phyloP scores from a whole-genome alignment of 1,140 invertebrate species.

The Anoplolepis gracilipes region DNA sequence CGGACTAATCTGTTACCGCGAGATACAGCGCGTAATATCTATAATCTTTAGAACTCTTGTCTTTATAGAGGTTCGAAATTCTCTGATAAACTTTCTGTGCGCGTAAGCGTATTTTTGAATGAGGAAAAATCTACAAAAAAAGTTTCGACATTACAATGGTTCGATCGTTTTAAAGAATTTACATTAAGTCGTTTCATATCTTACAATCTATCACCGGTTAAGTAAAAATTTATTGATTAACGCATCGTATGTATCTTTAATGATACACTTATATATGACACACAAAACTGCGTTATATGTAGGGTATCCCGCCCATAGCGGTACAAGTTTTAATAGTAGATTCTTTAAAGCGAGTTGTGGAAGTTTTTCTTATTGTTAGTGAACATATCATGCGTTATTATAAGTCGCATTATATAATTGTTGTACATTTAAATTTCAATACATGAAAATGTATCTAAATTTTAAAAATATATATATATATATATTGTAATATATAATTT shows the following conservation, averaged over 20 bases:
- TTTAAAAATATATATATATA: not conserved
- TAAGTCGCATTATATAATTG: not conserved
- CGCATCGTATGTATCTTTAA: not conserved
- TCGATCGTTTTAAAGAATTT: slow-evolving; percentile 48
- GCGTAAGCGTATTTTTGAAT: not conserved
- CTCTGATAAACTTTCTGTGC: slow-evolving; percentile 31
- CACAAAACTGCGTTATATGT: not conserved
- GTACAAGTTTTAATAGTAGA: not conserved
- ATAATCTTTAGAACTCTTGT: slow-evolving; percentile 30
- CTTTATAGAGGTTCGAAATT: slow-evolving; percentile 44
- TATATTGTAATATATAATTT: not conserved
- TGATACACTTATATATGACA: not conserved
- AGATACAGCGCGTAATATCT: not conserved
- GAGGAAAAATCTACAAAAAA: not conserved
- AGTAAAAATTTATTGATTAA: not conserved
- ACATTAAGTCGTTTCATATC: slow-evolving; percentile 39
- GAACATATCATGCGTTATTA: not conserved
- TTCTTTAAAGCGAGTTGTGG: not conserved
- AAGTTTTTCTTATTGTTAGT: not conserved
- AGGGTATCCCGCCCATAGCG: not conserved
- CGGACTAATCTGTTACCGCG: not conserved
- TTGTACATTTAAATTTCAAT: not conserved
- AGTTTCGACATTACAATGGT: slow-evolving; percentile 19
- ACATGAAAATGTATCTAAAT: not conserved
- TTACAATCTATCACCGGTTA: not conserved